Conservation (phyloP, 2,888 invertebrate species). For the Emmelina monodactyla region DNA sequence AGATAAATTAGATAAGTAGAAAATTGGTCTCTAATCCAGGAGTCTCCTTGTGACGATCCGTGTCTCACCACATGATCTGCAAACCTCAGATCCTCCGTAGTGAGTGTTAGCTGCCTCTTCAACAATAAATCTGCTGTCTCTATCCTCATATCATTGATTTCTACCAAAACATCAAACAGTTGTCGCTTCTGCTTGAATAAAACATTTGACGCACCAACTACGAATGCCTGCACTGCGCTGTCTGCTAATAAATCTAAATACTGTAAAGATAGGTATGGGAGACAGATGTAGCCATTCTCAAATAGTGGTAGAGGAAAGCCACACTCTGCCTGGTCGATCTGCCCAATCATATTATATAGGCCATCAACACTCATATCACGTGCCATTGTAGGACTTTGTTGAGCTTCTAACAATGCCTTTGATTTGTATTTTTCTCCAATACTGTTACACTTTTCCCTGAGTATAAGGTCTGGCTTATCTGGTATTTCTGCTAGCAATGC, state of each 20-base stretch:
- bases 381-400: slow-evolving; percentile 67
- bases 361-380: slow-evolving; percentile 73
- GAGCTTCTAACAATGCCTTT: slow-evolving; percentile 41
- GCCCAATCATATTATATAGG: slow-evolving; percentile 70
- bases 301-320: slow-evolving; percentile 90
- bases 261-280: slow-evolving; percentile 95
- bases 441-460: slow-evolving; percentile 58
- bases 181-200: slow-evolving; percentile 95
- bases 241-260: slow-evolving; percentile 92
- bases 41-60: slow-evolving; percentile 83
- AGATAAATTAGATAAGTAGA: slow-evolving; percentile 84
- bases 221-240: slow-evolving; percentile 83
- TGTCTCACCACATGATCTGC: slow-evolving; percentile 90
- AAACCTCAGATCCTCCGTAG: slow-evolving; percentile 95
- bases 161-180: slow-evolving; percentile 90
- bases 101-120: slow-evolving; percentile 83
- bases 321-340: slow-evolving; percentile 75
- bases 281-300: slow-evolving; percentile 89
- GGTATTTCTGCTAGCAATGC: slow-evolving; percentile 36
- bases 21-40: slow-evolving; percentile 96
- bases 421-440: slow-evolving; percentile 59
- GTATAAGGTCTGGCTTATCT: slow-evolving; percentile 38
- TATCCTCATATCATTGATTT: slow-evolving; percentile 85
- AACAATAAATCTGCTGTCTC: slow-evolving; percentile 83
- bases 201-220: slow-evolving; percentile 98